Percentiles rank a stretch among this genome's conserved stretches.
Evolutionary conservation across 2,797 vertebrate species (phyloP).

Genomic region (Glyptemys insculpta): DNA sequence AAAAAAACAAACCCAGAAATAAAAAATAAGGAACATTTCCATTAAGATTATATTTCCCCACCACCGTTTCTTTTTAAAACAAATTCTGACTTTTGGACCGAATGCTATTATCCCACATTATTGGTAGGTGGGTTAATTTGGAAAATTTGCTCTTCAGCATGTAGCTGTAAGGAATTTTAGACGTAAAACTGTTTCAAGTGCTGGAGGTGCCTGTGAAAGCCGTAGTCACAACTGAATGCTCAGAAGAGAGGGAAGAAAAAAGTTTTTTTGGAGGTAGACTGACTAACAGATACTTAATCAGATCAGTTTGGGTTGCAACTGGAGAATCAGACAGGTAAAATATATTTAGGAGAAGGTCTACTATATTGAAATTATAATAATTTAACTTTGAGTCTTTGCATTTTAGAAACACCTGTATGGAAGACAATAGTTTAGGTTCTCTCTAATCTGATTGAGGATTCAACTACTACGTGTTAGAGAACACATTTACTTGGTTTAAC

Average conservation of each 20-base stretch:
- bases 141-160: constrained; percentile 25
- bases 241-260: not conserved
- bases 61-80: constrained; percentile 54
- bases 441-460: not conserved
- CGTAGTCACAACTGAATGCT: not conserved
- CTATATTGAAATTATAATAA: not conserved
- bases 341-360: not conserved
- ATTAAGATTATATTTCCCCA: constrained; percentile 39
- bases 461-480: constrained; percentile 13
- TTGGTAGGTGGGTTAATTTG: constrained; percentile 20
- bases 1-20: constrained; percentile 59
- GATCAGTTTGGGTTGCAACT: not conserved
- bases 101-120: constrained; percentile 20
- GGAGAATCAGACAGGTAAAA: not conserved
- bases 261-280: not conserved
- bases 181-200: constrained; percentile 8
- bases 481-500: not conserved
- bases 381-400: not conserved
- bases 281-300: not conserved
- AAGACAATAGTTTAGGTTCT: not conserved
- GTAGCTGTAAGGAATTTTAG: not conserved
- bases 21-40: constrained; percentile 65
- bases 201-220: not conserved
- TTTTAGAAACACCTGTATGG: not conserved
- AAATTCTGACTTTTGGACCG: constrained; percentile 44